These are phyloP conservation scores for Sebastolobus alascanus DNA, from an alignment of 2,797 vertebrate genomes.

Conservation along the genomic window DNA sequence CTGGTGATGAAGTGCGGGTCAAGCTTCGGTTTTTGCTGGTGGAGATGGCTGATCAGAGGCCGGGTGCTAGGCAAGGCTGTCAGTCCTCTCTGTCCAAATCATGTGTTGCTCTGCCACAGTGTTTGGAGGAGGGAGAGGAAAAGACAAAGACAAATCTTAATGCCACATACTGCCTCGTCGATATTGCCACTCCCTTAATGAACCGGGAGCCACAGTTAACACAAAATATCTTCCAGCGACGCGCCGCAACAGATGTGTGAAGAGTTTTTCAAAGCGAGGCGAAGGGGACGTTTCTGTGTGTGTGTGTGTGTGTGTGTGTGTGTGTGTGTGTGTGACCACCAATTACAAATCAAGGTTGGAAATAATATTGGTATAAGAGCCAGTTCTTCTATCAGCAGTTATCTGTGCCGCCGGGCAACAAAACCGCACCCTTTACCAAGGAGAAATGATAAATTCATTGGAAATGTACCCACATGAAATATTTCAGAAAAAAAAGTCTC, in stretches of 20 bases:
- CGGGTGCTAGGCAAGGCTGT: constrained; percentile 80
- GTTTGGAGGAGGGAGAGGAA: constrained; percentile 67
- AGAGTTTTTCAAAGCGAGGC: constrained; percentile 71
- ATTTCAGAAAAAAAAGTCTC: constrained; percentile 47
- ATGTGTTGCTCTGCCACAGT: constrained; percentile 81
- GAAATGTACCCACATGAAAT: constrained; percentile 48
- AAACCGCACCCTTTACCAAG: constrained; percentile 74
- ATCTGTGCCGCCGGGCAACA: constrained; percentile 61
- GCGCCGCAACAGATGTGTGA: constrained; percentile 81
- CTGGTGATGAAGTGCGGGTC: constrained; percentile 81
- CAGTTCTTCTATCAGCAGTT: constrained; percentile 59
- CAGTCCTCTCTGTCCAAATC: constrained; percentile 82
- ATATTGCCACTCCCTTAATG: constrained; percentile 83
- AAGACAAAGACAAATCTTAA: constrained; percentile 83
- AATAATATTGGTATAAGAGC: constrained; percentile 61
- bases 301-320: constrained; percentile 68
- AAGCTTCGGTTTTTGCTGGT: constrained; percentile 83
- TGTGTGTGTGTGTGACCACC: constrained; percentile 59
- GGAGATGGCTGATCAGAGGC: constrained; percentile 82
- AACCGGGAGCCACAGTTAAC: constrained; percentile 71
- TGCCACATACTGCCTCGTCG: constrained; percentile 76
- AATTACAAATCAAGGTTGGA: constrained; percentile 74
- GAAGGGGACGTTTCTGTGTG: constrained; percentile 61
- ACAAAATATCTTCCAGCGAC: constrained; percentile 63
- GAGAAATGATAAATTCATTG: constrained; percentile 36